Percentiles rank a stretch among this genome's conserved stretches.
Evolutionary conservation across 2,797 vertebrate genomes (phyloP).

Genomic region (Geotrypetes seraphini): DNA sequence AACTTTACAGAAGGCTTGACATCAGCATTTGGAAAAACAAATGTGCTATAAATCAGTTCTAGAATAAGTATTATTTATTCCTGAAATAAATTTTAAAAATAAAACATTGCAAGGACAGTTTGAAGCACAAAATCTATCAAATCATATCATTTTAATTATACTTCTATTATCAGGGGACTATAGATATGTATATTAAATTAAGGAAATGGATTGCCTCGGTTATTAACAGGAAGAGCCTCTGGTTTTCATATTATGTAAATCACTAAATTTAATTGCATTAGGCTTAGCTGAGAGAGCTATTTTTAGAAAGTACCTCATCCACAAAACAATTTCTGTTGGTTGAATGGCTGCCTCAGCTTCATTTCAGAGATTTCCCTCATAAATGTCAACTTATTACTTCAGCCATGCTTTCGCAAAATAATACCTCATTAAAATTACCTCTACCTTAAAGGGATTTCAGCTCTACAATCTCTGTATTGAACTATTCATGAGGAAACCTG

Average conservation of each 20-base stretch:
- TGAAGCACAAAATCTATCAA: slow-evolving; percentile 34
- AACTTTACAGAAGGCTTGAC: too few relatives aligned
- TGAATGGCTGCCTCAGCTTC: slow-evolving; percentile 59
- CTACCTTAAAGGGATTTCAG: slow-evolving; percentile 17
- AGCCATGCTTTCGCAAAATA: slow-evolving; percentile 54
- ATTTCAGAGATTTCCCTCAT: slow-evolving; percentile 38
- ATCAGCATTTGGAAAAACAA: too few relatives aligned
- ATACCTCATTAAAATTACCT: slow-evolving; percentile 20
- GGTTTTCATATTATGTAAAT: slow-evolving; percentile 62
- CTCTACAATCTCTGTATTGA: slow-evolving; percentile 14
- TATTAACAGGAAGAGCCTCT: slow-evolving; percentile 60
- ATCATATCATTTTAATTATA: slow-evolving; percentile 48
- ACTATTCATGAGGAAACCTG: slow-evolving; percentile 1
- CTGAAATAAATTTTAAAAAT: too few relatives aligned
- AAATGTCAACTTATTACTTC: slow-evolving; percentile 60
- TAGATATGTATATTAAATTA: slow-evolving; percentile 49
- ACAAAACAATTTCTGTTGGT: slow-evolving; percentile 63
- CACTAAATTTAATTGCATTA: slow-evolving; percentile 68
- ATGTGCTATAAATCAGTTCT: too few relatives aligned
- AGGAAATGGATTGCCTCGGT: slow-evolving; percentile 47
- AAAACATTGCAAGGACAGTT: too few relatives aligned
- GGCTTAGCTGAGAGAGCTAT: slow-evolving; percentile 45
- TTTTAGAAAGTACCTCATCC: slow-evolving; percentile 53
- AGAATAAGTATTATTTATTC: too few relatives aligned
- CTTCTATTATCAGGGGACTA: slow-evolving; percentile 30